A percentile compares a stretch with the other conserved stretches of the same genome.
These are phyloP conservation scores for Coreius guichenoti DNA, from an alignment of 2,797 vertebrate species.

Conservation along the genomic window DNA sequence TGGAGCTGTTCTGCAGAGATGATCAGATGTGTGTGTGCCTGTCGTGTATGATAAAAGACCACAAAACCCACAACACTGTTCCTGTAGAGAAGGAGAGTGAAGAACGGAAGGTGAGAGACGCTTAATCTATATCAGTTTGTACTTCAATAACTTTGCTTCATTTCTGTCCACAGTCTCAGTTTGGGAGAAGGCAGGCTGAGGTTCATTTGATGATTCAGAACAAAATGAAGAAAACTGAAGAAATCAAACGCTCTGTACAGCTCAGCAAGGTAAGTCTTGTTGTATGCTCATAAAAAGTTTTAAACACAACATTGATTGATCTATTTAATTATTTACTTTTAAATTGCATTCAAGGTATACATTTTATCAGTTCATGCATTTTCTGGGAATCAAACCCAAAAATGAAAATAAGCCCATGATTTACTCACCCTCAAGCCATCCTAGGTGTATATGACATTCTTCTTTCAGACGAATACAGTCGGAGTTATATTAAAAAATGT, in stretches of 20 bases:
- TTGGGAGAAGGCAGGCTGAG: background rate
- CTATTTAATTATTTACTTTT: background rate
- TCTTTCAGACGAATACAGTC: no score
- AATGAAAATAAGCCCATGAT: no score
- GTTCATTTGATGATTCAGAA: background rate
- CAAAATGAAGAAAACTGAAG: slow-evolving; percentile 23
- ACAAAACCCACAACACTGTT: slow-evolving; percentile 21
- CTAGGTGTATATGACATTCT: no score
- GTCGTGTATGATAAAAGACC: background rate
- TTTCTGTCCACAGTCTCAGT: slow-evolving; percentile 4
- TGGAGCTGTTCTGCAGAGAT: slow-evolving; percentile 11
- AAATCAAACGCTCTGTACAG: background rate
- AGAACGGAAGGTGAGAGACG: slow-evolving; percentile 7
- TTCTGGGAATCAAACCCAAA: no score
- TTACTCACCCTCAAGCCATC: no score
- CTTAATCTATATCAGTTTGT: background rate
- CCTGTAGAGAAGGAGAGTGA: slow-evolving; percentile 14
- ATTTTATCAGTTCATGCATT: background rate
- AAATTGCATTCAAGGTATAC: background rate
- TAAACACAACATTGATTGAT: background rate
- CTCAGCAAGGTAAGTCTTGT: slow-evolving; percentile 13
- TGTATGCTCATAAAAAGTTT: background rate
- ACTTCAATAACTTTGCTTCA: background rate
- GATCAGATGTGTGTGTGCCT: slow-evolving; percentile 26
- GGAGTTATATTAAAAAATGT: no score